A percentile compares a stretch with the other conserved stretches of the same genome.
Evolutionary conservation across 2,888 invertebrate genomes (phyloP).

Genomic region (Hypselothyrea guttata): DNA sequence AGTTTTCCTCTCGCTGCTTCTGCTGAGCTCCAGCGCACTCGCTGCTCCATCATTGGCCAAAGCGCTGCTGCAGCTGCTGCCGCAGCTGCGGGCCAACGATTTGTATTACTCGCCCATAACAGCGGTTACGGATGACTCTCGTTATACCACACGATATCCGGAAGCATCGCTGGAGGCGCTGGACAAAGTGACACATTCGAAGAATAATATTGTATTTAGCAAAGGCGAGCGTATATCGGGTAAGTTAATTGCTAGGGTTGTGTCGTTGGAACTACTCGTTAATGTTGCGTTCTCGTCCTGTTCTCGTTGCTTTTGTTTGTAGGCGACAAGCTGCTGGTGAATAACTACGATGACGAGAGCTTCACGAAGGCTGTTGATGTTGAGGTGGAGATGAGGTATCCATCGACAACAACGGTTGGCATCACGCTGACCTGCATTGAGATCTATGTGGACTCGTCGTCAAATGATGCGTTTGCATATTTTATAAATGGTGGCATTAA

Average conservation of each 20-base stretch:
- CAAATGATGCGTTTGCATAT: constrained; percentile 62
- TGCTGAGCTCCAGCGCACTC: constrained; percentile 22
- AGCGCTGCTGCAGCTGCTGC: not conserved
- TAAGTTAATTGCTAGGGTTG: constrained; percentile 35
- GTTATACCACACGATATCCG: constrained; percentile 63
- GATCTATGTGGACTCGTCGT: constrained; percentile 72
- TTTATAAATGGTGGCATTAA: constrained; percentile 74
- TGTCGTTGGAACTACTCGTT: not conserved
- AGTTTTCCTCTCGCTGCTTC: constrained; percentile 24
- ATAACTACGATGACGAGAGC: constrained; percentile 64
- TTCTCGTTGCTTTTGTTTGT: too few species aligned
- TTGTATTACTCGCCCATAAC: constrained; percentile 67
- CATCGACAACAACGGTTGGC: constrained; percentile 37
- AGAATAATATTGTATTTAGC: constrained; percentile 77
- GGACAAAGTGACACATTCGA: constrained; percentile 72
- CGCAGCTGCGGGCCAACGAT: constrained; percentile 53
- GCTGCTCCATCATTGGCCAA: not conserved
- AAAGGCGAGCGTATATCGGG: constrained; percentile 73
- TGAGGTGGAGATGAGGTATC: constrained; percentile 72
- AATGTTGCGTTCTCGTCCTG: not conserved
- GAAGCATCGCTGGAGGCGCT: constrained; percentile 43
- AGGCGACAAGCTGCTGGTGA: constrained; percentile 77
- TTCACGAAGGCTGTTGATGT: constrained; percentile 70
- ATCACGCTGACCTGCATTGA: constrained; percentile 72
- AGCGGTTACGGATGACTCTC: constrained; percentile 63